Evolutionary conservation across 2,797 vertebrate genomes (phyloP).

Genomic region (Aldrovandia affinis): DNA sequence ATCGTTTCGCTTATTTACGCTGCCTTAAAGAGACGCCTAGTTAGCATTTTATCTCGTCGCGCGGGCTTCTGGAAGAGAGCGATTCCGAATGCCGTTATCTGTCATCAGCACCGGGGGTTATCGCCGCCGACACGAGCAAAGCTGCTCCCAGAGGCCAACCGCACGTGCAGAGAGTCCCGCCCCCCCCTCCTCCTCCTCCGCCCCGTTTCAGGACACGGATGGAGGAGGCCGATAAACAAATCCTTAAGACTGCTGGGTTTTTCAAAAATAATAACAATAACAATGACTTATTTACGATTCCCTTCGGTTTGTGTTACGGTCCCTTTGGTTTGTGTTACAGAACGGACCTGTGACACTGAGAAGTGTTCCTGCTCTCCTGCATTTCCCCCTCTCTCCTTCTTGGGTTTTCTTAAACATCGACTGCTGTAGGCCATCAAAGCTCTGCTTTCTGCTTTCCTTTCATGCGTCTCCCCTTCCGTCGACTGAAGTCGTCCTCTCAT

Average conservation of each 20-base stretch:
- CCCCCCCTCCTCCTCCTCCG: no score
- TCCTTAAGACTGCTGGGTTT: not conserved
- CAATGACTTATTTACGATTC: conserved; percentile 50
- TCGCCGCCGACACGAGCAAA: conserved; percentile 40
- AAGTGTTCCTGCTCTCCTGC: not conserved
- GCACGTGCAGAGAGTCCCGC: not conserved
- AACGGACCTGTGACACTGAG: conserved; percentile 42
- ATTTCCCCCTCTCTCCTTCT: not conserved
- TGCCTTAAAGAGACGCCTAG: not conserved
- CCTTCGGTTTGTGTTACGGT: not conserved
- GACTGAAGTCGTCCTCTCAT: not conserved
- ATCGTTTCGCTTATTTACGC: conserved; percentile 14
- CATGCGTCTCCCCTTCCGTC: not conserved
- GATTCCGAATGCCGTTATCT: conserved; percentile 41
- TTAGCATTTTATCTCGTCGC: not conserved
- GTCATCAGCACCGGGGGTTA: conserved; percentile 44
- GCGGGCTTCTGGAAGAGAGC: conserved; percentile 23
- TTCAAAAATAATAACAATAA: not conserved
- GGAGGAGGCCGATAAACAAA: conserved; percentile 55
- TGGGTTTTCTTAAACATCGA: not conserved
- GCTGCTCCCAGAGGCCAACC: conserved; percentile 16
- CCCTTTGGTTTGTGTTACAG: not conserved
- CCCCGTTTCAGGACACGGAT: not conserved
- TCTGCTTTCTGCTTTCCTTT: not conserved
- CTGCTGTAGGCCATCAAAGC: not conserved